Evolutionary conservation across 2,113 vertebrate genomes (phyloP).

Genomic region (Coryphaenoides rupestris): DNA sequence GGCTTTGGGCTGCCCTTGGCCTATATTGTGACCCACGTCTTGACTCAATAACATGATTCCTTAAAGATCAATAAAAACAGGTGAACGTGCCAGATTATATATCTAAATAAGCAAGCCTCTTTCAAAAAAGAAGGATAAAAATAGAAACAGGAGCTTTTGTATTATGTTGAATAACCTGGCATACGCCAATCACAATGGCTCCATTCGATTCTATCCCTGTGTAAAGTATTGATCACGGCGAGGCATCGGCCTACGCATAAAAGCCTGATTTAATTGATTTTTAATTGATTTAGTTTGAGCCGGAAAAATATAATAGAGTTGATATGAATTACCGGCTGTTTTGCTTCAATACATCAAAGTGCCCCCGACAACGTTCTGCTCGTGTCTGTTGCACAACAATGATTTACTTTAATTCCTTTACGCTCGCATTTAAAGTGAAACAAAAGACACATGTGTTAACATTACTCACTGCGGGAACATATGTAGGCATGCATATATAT

Average conservation of each 20-base stretch:
- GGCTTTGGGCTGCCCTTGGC: constrained; percentile 74
- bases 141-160: background rate
- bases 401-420: constrained; percentile 83
- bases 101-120: constrained; percentile 33
- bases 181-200: constrained; percentile 59
- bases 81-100: constrained; percentile 42
- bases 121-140: constrained; percentile 3
- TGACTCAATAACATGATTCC: constrained; percentile 61
- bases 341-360: constrained; percentile 85
- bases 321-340: constrained; percentile 84
- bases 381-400: constrained; percentile 85
- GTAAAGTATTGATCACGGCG: constrained; percentile 76
- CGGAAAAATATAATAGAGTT: constrained; percentile 72
- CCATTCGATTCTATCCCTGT: constrained; percentile 49
- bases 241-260: constrained; percentile 68
- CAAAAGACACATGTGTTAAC: constrained; percentile 45
- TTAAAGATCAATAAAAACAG: constrained; percentile 53
- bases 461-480: constrained; percentile 38
- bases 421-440: constrained; percentile 72
- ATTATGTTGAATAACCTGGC: constrained; percentile 53
- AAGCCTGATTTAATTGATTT: constrained; percentile 76
- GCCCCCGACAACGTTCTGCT: constrained; percentile 81
- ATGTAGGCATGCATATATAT: constrained; percentile 32
- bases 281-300: too few relatives aligned
- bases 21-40: constrained; percentile 66